phyloP scores from a whole-genome alignment of 2,113 vertebrate species.

The Diadophis punctatus region DNA sequence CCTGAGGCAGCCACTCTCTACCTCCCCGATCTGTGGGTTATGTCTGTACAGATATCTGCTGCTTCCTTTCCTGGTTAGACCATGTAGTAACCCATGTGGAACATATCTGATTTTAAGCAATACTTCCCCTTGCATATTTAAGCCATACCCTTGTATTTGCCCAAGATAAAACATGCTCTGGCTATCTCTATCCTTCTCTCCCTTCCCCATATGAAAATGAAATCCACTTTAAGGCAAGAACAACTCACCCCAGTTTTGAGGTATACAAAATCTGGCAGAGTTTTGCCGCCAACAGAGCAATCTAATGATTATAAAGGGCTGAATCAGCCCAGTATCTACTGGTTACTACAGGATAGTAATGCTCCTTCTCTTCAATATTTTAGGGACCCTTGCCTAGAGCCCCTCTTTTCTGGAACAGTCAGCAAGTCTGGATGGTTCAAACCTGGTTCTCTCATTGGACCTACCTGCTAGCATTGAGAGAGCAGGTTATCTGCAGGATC shows the following conservation, averaged over 20 bases:
- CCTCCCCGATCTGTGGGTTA: background rate
- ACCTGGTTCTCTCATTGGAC: background rate
- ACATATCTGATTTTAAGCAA: background rate
- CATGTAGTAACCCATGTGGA: background rate
- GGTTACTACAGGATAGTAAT: background rate
- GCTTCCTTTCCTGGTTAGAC: background rate
- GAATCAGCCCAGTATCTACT: background rate
- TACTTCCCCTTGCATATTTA: background rate
- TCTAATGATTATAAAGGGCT: background rate
- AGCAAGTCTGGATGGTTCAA: background rate
- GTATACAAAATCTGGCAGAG: background rate
- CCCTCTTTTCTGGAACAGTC: background rate
- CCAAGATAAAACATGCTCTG: background rate
- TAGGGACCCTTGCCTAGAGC: background rate
- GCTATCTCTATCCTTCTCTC: background rate
- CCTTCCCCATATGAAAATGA: background rate
- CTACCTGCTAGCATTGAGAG: background rate
- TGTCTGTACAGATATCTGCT: background rate
- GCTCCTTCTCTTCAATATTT: background rate
- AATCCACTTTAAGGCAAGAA: background rate
- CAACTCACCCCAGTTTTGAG: background rate
- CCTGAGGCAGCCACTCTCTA: background rate
- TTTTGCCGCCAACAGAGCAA: background rate
- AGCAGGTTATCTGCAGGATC: background rate
- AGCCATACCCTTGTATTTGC: background rate